phyloP scores from a whole-genome alignment of 2,113 vertebrate genomes.

The Eudorcas thomsonii region DNA sequence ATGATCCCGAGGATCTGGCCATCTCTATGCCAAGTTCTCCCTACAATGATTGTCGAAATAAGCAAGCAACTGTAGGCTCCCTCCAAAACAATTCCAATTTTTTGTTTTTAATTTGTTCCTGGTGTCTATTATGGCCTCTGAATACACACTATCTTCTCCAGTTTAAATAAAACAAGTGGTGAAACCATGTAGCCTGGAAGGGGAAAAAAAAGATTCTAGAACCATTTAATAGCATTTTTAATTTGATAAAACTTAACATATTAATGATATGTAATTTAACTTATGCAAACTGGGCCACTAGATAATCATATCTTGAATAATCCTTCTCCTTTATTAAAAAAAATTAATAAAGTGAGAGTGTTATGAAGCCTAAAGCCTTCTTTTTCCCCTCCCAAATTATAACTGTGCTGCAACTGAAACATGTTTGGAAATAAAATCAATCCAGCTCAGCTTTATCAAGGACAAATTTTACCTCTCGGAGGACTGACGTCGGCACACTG shows the following conservation, averaged over 20 bases:
- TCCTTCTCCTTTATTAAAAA: constrained; percentile 50
- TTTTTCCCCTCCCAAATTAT: neutral
- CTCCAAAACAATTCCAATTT: neutral
- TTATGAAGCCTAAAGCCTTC: neutral
- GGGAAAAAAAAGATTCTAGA: neutral
- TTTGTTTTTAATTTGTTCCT: neutral
- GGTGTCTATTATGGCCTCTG: neutral
- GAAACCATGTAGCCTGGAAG: neutral
- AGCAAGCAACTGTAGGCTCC: too few relatives aligned
- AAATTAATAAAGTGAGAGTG: constrained; percentile 41
- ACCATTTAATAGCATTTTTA: constrained; percentile 28
- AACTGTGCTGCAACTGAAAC: neutral
- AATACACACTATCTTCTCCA: neutral
- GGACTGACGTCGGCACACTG: neutral
- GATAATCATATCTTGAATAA: constrained; percentile 54
- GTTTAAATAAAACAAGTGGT: constrained; percentile 2
- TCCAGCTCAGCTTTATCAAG: neutral
- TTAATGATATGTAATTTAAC: constrained; percentile 56
- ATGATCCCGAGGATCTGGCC: neutral
- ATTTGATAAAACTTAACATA: constrained; percentile 44
- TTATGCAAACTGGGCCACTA: constrained; percentile 20
- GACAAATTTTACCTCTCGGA: neutral
- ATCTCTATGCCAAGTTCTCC: neutral
- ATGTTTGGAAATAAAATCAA: constrained; percentile 43
- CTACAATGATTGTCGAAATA: neutral